Conservation (phyloP, 2,888 invertebrate genomes). For the Caenorhabditis sulstoni region DNA sequence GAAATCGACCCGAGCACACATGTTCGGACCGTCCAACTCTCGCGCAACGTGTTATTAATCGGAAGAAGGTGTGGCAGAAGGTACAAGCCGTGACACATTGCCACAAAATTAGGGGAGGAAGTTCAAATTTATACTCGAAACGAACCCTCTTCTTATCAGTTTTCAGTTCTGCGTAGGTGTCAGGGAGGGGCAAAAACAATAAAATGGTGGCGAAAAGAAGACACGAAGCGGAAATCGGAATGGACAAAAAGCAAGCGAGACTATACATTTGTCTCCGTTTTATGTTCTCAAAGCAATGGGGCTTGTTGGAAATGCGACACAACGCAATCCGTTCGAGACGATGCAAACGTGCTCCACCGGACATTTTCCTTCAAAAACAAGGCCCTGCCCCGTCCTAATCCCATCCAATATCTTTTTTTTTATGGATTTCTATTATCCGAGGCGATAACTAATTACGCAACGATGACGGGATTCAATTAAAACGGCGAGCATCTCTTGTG, state of each 20-base stretch:
- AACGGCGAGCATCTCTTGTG: conserved; percentile 25
- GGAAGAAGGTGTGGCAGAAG: conserved; percentile 15
- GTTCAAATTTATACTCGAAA: not conserved
- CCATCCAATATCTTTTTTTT: conserved; percentile 1
- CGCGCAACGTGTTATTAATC: conserved; percentile 30
- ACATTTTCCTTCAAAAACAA: not conserved
- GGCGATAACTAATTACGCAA: conserved; percentile 51
- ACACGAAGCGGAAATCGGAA: no score
- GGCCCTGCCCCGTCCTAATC: conserved; percentile 15
- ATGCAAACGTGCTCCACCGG: no score
- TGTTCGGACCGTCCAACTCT: conserved; percentile 28
- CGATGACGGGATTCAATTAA: conserved; percentile 54
- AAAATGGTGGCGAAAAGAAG: no score
- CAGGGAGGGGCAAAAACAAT: not conserved
- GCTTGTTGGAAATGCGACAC: no score
- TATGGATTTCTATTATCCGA: conserved; percentile 24
- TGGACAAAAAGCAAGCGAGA: no score
- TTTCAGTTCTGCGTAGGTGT: not conserved
- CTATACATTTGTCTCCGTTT: not conserved
- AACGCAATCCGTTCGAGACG: no score
- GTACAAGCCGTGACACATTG: not conserved
- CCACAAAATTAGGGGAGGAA: not conserved
- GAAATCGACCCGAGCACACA: conserved; percentile 56
- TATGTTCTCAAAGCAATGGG: not conserved
- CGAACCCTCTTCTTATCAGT: not conserved